phyloP scores from a whole-genome alignment of 2,113 vertebrate species.

The Alethe diademata region DNA sequence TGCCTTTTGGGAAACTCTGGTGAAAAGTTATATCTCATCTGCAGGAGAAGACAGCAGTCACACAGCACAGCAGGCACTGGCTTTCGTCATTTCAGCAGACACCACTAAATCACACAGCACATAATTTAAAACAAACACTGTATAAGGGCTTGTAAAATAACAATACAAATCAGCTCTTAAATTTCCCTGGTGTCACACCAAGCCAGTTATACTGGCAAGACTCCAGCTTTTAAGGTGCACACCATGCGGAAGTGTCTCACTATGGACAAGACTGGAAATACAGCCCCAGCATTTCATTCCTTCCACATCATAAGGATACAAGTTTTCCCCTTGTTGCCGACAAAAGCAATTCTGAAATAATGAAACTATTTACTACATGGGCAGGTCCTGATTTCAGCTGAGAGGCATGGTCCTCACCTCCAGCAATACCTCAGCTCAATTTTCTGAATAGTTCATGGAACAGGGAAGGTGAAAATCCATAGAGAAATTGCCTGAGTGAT shows the following conservation, averaged over 20 bases:
- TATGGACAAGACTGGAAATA: neutral
- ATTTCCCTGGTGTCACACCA: neutral
- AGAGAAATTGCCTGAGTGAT: neutral
- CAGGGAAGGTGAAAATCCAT: neutral
- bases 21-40: neutral
- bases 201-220: neutral
- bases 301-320: neutral
- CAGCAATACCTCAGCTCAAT: neutral
- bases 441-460: neutral
- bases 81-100: constrained; percentile 12
- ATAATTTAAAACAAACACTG: constrained; percentile 52
- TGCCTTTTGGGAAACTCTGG: neutral
- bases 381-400: neutral
- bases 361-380: neutral
- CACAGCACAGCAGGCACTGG: neutral
- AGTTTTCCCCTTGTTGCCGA: neutral
- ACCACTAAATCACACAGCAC: constrained; percentile 43
- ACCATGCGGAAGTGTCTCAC: neutral
- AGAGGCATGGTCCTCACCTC: neutral
- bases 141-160: constrained; percentile 51
- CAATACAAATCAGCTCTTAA: constrained; percentile 35
- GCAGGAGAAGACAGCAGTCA: neutral
- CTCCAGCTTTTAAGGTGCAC: neutral
- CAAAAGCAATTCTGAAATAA: neutral
- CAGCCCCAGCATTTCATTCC: neutral